Conservation (phyloP, 2,113 vertebrate species). For the Cacatua alba region DNA sequence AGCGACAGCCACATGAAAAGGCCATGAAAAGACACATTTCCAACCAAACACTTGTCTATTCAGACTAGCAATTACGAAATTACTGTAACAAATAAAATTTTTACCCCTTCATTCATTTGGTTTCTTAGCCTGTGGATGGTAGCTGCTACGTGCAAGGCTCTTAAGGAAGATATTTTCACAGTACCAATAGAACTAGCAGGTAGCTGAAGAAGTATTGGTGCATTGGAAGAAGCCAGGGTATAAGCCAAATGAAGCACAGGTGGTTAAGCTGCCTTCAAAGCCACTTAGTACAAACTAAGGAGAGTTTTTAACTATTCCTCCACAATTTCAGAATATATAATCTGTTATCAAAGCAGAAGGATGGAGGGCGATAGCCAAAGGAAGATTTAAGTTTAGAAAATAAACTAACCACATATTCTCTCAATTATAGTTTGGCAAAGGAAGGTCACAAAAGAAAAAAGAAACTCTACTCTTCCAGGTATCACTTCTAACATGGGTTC, state of each 20-base stretch:
- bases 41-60: background rate
- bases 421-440: background rate
- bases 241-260: background rate
- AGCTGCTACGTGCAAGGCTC: background rate
- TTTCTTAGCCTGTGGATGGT: background rate
- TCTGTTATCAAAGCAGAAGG: background rate
- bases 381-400: background rate
- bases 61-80: background rate
- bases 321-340: background rate
- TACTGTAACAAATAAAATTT: conserved; percentile 11
- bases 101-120: conserved; percentile 28
- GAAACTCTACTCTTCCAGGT: background rate
- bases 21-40: background rate
- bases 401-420: background rate
- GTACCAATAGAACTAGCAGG: background rate
- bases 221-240: background rate
- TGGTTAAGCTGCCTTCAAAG: background rate
- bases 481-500: background rate
- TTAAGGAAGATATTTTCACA: background rate
- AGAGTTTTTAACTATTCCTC: background rate
- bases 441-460: background rate
- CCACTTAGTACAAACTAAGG: background rate
- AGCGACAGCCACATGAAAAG: background rate
- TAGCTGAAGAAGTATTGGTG: background rate
- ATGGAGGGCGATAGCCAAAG: background rate